phyloP scores from a whole-genome alignment of 2,797 vertebrate species.

The Sebastes hubbsi region DNA sequence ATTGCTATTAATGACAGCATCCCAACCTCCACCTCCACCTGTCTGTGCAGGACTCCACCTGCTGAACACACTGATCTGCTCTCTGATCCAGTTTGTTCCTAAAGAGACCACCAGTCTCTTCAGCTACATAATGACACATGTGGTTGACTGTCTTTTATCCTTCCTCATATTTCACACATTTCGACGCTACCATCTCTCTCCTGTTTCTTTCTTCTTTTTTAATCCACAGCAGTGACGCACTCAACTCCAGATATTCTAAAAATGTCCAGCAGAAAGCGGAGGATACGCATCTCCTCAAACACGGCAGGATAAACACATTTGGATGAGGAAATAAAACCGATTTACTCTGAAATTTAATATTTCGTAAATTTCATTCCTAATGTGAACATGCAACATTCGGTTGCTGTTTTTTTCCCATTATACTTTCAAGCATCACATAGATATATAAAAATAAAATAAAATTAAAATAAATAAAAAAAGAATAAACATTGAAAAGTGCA shows the following conservation, averaged over 20 bases:
- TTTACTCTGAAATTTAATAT: constrained; percentile 49
- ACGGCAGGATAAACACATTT: constrained; percentile 29
- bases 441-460: constrained; percentile 78
- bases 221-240: background rate
- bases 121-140: constrained; percentile 50
- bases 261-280: constrained; percentile 27
- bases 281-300: constrained; percentile 35
- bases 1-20: constrained; percentile 73
- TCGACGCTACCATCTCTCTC: background rate
- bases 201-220: background rate
- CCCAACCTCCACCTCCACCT: constrained; percentile 1
- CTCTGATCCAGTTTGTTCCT: constrained; percentile 23
- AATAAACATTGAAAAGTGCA: constrained; percentile 81
- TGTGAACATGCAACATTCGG: constrained; percentile 76
- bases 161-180: constrained; percentile 14
- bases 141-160: constrained; percentile 19
- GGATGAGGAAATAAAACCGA: constrained; percentile 48
- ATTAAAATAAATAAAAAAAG: constrained; percentile 76
- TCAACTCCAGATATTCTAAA: constrained; percentile 26
- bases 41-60: background rate
- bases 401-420: constrained; percentile 66
- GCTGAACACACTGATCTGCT: constrained; percentile 20
- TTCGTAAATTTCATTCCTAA: constrained; percentile 62
- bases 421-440: constrained; percentile 75
- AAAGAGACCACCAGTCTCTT: constrained; percentile 15